Evolutionary conservation across 2,888 invertebrate genomes (phyloP).

Genomic region (Panzeria rudis): DNA sequence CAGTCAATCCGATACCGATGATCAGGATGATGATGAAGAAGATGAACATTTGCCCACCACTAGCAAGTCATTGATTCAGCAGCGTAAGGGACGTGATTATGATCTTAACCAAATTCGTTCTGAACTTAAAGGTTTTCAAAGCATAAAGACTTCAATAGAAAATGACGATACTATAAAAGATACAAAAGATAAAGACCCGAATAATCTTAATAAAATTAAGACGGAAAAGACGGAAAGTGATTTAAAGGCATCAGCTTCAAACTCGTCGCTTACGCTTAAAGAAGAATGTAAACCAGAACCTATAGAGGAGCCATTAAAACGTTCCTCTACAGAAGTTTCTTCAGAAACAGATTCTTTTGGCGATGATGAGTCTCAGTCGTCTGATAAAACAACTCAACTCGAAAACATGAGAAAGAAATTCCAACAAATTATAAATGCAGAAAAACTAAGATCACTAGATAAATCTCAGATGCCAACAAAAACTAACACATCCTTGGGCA

Average conservation of each 20-base stretch:
- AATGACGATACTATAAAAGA: slow-evolving; percentile 57
- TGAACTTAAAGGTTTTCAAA: slow-evolving; percentile 91
- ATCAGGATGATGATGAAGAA: slow-evolving; percentile 77
- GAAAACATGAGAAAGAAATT: slow-evolving; percentile 80
- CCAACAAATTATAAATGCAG: slow-evolving; percentile 78
- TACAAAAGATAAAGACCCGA: slow-evolving; percentile 60
- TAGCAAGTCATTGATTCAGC: slow-evolving; percentile 71
- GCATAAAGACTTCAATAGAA: slow-evolving; percentile 84
- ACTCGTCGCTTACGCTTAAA: slow-evolving; percentile 49
- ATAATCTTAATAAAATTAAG: slow-evolving; percentile 69
- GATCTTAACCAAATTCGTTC: slow-evolving; percentile 93
- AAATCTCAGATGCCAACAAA: slow-evolving; percentile 72
- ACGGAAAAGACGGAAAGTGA: slow-evolving; percentile 72
- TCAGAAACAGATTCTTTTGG: slow-evolving; percentile 82
- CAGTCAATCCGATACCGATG: slow-evolving; percentile 85
- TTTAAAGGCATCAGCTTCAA: slow-evolving; percentile 53
- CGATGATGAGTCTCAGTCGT: slow-evolving; percentile 83
- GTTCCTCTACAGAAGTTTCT: slow-evolving; percentile 81
- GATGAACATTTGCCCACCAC: slow-evolving; percentile 59
- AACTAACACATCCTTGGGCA: slow-evolving; percentile 68
- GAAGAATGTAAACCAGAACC: slow-evolving; percentile 68
- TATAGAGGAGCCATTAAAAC: slow-evolving; percentile 76
- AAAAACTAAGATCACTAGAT: slow-evolving; percentile 76
- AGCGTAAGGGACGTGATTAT: slow-evolving; percentile 88
- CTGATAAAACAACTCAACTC: slow-evolving; percentile 80